A percentile compares a stretch with the other conserved stretches of the same genome.
These are phyloP conservation scores for Echinarachnius parma DNA, from an alignment of 53 echinoderm and acorn worm genomes.

Conservation along the genomic window DNA sequence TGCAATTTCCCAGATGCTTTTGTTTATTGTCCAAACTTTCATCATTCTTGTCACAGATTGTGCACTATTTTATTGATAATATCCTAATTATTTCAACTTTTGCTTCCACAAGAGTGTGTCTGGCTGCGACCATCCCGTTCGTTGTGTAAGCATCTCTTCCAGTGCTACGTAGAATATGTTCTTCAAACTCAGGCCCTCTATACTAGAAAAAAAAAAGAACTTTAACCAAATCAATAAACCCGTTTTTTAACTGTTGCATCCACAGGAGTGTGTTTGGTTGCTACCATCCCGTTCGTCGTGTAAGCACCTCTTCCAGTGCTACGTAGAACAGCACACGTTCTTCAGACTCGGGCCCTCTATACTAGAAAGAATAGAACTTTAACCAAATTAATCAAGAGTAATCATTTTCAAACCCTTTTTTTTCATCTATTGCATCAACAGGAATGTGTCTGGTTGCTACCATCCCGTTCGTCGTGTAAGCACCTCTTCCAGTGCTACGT, in stretches of 20 bases:
- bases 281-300: conserved; percentile 64
- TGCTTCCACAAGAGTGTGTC: conserved; percentile 50
- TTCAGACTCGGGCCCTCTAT: conserved; percentile 71
- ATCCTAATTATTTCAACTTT: too few relatives aligned
- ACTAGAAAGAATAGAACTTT: conserved; percentile 46
- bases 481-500: conserved; percentile 93
- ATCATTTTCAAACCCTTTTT: too few relatives aligned
- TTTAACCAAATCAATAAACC: conserved; percentile 52
- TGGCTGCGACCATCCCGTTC: conserved; percentile 64
- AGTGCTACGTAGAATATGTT: conserved; percentile 93
- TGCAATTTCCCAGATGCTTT: too few relatives aligned
- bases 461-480: conserved; percentile 68
- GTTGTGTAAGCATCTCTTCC: conserved; percentile 88
- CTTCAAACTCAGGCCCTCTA: conserved; percentile 73
- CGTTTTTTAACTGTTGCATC: too few relatives aligned
- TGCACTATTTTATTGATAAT: conserved; percentile 38
- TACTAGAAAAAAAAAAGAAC: conserved; percentile 43
- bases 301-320: conserved; percentile 92
- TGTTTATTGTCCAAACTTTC: too few relatives aligned
- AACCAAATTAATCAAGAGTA: conserved; percentile 50
- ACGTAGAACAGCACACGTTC: conserved; percentile 97
- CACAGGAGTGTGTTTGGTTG: conserved; percentile 70
- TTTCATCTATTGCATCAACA: not conserved
- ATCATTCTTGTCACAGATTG: too few relatives aligned
- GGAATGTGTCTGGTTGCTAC: conserved; percentile 75